These are phyloP conservation scores for Hyppa rectilinea DNA, from an alignment of 2,888 invertebrate species.

Conservation along the genomic window DNA sequence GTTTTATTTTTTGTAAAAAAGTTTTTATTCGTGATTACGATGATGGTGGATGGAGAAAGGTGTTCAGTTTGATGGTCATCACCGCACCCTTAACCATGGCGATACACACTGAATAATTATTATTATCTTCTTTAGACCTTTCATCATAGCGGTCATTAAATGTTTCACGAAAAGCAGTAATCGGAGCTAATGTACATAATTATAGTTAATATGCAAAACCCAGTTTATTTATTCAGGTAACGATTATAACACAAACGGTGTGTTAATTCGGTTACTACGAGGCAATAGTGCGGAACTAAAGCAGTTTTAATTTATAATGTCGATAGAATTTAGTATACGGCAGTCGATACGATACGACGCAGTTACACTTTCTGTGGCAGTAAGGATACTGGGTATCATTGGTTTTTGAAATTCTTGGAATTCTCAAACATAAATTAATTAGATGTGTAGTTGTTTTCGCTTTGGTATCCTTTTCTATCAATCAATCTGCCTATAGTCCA, in stretches of 20 bases:
- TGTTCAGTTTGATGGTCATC: too few species aligned
- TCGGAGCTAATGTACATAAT: not conserved
- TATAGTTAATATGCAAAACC: not conserved
- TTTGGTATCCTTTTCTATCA: too few species aligned
- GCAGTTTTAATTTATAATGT: conserved; percentile 14
- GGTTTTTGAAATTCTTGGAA: not conserved
- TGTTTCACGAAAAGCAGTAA: not conserved
- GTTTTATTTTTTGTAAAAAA: too few species aligned
- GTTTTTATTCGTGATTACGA: too few species aligned
- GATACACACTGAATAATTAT: too few species aligned
- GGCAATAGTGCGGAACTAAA: conserved; percentile 27
- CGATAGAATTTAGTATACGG: conserved; percentile 20
- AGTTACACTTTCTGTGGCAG: not conserved
- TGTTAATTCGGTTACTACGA: not conserved
- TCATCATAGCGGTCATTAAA: not conserved
- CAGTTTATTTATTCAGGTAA: conserved; percentile 3
- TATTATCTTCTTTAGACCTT: not conserved
- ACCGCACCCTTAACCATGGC: too few species aligned
- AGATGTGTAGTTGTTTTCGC: too few species aligned
- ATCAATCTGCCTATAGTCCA: too few species aligned
- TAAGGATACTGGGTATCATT: too few species aligned
- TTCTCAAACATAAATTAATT: too few species aligned
- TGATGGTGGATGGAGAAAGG: too few species aligned
- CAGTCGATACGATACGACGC: not conserved
- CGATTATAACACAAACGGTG: conserved; percentile 2